phyloP scores from a whole-genome alignment of 2,797 vertebrate genomes.

The Molossus molossus region DNA sequence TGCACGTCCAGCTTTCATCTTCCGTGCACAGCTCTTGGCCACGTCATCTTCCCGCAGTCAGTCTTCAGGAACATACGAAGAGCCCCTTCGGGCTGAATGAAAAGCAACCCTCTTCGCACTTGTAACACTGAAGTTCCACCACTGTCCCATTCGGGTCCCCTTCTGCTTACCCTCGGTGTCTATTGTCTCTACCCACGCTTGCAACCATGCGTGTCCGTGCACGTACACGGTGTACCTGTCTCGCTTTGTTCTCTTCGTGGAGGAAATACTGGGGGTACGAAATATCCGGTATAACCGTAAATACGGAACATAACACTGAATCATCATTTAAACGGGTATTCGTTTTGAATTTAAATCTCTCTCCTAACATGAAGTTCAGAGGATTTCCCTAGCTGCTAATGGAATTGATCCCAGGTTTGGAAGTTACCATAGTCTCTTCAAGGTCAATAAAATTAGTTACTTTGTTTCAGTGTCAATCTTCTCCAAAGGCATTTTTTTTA shows the following conservation, averaged over 20 bases:
- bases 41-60: neutral
- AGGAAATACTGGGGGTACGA: slow-evolving; percentile 15
- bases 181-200: neutral
- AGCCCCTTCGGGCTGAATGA: slow-evolving; percentile 12
- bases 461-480: neutral
- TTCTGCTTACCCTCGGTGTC: neutral
- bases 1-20: slow-evolving; percentile 23
- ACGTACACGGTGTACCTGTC: neutral
- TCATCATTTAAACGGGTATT: neutral
- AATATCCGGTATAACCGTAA: neutral
- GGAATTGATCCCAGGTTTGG: neutral
- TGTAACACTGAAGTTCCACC: slow-evolving; percentile 31
- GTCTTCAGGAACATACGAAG: neutral
- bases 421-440: slow-evolving; percentile 15
- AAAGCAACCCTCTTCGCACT: slow-evolving; percentile 28
- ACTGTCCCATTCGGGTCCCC: neutral
- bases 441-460: neutral
- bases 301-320: neutral
- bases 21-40: neutral
- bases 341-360: slow-evolving; percentile 48
- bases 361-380: neutral
- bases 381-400: neutral
- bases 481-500: neutral
- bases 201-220: neutral
- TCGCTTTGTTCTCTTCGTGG: slow-evolving; percentile 12